Evolutionary conservation across 2,113 vertebrate species (phyloP), one percentile per base, ranked within the genome.

Genomic region (Pogona vitticeps): DNA sequence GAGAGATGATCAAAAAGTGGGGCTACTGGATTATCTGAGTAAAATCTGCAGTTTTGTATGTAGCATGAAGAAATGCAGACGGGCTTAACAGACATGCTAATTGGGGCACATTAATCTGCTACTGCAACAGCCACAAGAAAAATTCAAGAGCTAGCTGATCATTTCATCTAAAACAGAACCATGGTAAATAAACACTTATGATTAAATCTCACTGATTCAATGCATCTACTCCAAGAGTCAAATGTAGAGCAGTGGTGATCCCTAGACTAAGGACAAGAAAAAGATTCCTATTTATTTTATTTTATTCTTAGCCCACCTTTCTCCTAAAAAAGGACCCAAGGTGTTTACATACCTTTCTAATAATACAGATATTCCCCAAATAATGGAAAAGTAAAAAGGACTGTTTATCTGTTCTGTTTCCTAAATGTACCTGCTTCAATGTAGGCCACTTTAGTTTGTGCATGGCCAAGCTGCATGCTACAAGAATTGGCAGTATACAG

Each of bases 331-430:
- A n/a, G n/a, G n/a, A n/a, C n/a, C n/a, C n/a, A n/a, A n/a, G n/a
- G n/a, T n/a, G n/a, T n/a, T n/a, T n/a, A n/a, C n/a, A n/a, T n/a
- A n/a, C n/a, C 63, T 2, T 33, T 83, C 81, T 59, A 67, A 26
- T n/a, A 21, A n/a, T 23, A 26, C 65, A 0, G 28, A 9, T 82
- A 52, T 87, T 76, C 36, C 8, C 72, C 80, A 56, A 56, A 5
- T 78, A 80, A 65, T 75, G 36, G 59, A 46, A 67, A 80, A 67
- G 84, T 84, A 79, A 56, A 88, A 80, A 65, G 84, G 68, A n/a
- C 38, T 21, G 90, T 88, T 83, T 68, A n/a, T 2, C 75, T 85
- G 38, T 18, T n/a, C 18, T 38, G 67, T 20, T 26, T 71, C 31
- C 70, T 18, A 42, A 26, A 59, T 76, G 61, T 17, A 88, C 72